A percentile compares a stretch with the other conserved stretches of the same genome.
Evolutionary conservation across 1,140 invertebrate genomes (phyloP).

Genomic region (Diorhabda sublineata): DNA sequence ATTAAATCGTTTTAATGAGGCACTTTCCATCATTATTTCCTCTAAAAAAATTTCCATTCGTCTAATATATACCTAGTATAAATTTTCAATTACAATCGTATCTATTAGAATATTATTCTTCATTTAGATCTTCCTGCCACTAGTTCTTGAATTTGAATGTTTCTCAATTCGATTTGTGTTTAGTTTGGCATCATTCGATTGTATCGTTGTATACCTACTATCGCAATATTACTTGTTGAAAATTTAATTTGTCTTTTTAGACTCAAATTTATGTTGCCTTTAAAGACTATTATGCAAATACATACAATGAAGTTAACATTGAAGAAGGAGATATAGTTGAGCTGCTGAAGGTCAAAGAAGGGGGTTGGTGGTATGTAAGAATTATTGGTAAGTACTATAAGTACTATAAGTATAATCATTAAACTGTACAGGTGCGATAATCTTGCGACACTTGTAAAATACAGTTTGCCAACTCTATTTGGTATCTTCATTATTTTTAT

Average conservation of each 20-base stretch:
- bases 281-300: conserved; percentile 87
- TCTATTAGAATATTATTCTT: no score
- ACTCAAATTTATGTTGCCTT: conserved; percentile 75
- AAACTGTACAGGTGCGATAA: neutral
- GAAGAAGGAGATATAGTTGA: conserved; percentile 84
- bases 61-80: no score
- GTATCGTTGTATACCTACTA: conserved; percentile 3
- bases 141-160: conserved; percentile 12
- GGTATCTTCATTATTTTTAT: no score
- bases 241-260: conserved; percentile 36
- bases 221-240: conserved; percentile 10
- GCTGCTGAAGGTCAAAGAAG: conserved; percentile 84
- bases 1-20: no score
- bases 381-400: conserved; percentile 63
- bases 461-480: no score
- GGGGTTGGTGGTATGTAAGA: conserved; percentile 94
- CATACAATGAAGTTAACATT: conserved; percentile 82
- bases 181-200: neutral
- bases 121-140: neutral
- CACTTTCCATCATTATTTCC: no score
- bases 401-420: conserved; percentile 23
- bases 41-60: no score
- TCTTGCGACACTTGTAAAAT: no score
- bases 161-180: conserved; percentile 14
- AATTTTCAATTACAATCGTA: no score